Conservation (phyloP, 2,797 vertebrate genomes). For the Crocodylus rhombifer region DNA sequence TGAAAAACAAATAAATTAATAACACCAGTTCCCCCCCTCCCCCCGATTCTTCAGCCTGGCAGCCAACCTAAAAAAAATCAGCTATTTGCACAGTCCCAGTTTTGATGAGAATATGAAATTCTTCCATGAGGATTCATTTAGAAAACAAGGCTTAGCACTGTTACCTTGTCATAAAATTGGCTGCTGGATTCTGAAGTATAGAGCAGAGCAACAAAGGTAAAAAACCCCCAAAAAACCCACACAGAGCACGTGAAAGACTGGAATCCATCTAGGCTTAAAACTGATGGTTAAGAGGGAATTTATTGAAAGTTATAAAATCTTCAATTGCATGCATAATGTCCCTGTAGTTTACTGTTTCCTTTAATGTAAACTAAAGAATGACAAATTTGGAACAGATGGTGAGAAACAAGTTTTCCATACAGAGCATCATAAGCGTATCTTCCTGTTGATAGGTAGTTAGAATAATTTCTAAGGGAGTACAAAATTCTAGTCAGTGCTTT, state of each 20-base stretch:
- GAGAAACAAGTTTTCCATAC: conserved; percentile 63
- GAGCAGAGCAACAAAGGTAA: conserved; percentile 28
- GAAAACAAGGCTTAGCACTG: conserved; percentile 22
- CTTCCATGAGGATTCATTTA: neutral
- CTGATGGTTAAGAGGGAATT: conserved; percentile 66
- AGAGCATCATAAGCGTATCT: conserved; percentile 28
- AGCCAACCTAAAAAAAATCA: neutral
- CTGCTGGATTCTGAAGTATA: conserved; percentile 42
- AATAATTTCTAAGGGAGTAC: conserved; percentile 15
- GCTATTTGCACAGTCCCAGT: neutral
- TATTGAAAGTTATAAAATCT: conserved; percentile 73
- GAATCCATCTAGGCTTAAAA: conserved; percentile 52
- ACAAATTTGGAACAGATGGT: conserved; percentile 76
- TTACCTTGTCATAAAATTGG: conserved; percentile 40
- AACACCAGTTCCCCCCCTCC: neutral
- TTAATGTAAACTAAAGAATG: conserved; percentile 70
- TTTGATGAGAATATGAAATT: conserved; percentile 4
- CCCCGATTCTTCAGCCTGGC: neutral
- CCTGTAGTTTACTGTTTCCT: conserved; percentile 71
- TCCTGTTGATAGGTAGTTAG: conserved; percentile 3
- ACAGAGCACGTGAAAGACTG: conserved; percentile 47
- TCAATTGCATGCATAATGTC: conserved; percentile 67
- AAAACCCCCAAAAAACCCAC: conserved; percentile 24
- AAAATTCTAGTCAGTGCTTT: conserved; percentile 22
- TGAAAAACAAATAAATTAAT: neutral